Conservation (phyloP, 2,797 vertebrate genomes). For the Atherinosoma microstoma region DNA sequence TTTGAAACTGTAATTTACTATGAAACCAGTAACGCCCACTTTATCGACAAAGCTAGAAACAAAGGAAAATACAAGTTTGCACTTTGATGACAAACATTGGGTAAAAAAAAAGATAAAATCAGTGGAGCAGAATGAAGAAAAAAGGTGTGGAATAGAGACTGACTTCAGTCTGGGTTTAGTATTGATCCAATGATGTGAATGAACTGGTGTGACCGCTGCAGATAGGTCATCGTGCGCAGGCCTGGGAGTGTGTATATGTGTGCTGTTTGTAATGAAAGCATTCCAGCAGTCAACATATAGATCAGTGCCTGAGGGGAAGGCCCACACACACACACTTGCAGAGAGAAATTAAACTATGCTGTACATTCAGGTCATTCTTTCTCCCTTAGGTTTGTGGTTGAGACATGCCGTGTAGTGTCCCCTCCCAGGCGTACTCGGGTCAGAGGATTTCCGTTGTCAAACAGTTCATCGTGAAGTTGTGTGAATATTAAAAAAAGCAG, state of each 20-base stretch:
- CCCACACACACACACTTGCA: constrained; percentile 48
- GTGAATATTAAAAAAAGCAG: not conserved
- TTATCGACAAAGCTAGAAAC: not conserved
- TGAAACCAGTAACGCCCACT: not conserved
- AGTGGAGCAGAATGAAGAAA: not conserved
- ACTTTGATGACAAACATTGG: not conserved
- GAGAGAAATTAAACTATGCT: constrained; percentile 33
- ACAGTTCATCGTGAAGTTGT: not conserved
- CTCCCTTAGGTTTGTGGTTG: constrained; percentile 54
- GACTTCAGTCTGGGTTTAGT: constrained; percentile 17
- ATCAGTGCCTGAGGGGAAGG: constrained; percentile 54
- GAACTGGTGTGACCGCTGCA: constrained; percentile 44
- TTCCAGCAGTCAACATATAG: constrained; percentile 66
- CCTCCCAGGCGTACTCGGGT: constrained; percentile 5
- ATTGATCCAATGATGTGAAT: constrained; percentile 57
- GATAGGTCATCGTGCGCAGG: constrained; percentile 48
- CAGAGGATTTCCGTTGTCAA: not conserved
- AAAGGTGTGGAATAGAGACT: not conserved
- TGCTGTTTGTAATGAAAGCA: constrained; percentile 65
- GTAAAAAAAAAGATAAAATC: not conserved
- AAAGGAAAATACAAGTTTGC: not conserved
- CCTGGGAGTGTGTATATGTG: constrained; percentile 21
- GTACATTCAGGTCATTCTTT: constrained; percentile 73
- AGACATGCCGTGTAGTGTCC: constrained; percentile 54
- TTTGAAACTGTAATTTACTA: not conserved